A percentile compares a stretch with the other conserved stretches of the same genome.
Evolutionary conservation across 30 jellyfish, hydroid and myxozoan genomes (phyloP).

Genomic region (Nemopilema nomurai): DNA sequence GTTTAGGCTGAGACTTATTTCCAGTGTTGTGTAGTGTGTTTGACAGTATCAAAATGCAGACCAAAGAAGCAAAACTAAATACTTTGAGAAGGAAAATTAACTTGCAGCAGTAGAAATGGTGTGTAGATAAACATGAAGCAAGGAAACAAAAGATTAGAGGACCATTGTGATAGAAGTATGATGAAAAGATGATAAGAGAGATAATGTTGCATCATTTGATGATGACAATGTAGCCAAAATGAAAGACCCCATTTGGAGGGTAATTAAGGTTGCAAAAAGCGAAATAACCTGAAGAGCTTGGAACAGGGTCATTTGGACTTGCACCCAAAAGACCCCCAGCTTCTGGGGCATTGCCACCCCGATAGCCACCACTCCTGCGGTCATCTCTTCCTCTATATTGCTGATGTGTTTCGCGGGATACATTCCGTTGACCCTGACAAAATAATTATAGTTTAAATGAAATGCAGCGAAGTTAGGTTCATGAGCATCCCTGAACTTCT

Average conservation of each 20-base stretch:
- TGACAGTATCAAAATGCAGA: not conserved
- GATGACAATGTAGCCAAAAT: not conserved
- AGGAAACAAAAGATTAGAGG: too few species aligned
- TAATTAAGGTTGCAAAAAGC: too few species aligned
- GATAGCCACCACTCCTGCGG: slow-evolving; percentile 57
- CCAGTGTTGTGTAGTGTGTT: not conserved
- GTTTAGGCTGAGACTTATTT: too few species aligned
- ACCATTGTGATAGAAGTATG: too few species aligned
- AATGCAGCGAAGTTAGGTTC: not conserved
- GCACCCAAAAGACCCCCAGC: slow-evolving; percentile 82
- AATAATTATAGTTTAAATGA: slow-evolving; percentile 20
- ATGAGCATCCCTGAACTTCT: too few species aligned
- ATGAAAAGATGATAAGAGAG: too few species aligned
- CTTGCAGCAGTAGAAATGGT: not conserved
- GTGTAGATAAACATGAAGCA: not conserved
- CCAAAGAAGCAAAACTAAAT: not conserved
- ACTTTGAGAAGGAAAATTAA: not conserved
- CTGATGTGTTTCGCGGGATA: slow-evolving; percentile 48
- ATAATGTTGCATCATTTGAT: too few species aligned
- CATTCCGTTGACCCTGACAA: slow-evolving; percentile 58
- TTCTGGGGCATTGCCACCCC: slow-evolving; percentile 56
- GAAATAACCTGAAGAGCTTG: slow-evolving; percentile 39
- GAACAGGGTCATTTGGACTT: slow-evolving; percentile 56
- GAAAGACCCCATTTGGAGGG: not conserved
- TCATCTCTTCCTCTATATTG: slow-evolving; percentile 68